Percentiles rank a stretch among this genome's conserved stretches.
Conservation (phyloP, 2,113 vertebrate species). For the Triplophysa siluroides region DNA sequence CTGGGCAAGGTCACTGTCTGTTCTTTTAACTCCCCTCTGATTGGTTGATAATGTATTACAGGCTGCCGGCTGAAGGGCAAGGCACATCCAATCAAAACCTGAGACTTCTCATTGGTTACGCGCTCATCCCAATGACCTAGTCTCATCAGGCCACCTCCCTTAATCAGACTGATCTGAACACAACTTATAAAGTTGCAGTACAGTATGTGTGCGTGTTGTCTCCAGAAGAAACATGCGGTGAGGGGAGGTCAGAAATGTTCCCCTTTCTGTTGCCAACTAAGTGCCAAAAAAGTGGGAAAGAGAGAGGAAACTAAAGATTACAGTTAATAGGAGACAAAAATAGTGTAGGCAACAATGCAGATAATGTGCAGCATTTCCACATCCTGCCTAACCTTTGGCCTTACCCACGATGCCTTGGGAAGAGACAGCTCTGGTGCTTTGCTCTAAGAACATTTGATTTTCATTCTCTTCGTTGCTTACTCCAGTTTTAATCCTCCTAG, state of each 20-base stretch:
- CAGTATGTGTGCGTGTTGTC: neutral
- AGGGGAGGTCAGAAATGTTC: neutral
- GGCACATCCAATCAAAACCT: neutral
- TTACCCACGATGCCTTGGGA: slow-evolving; percentile 26
- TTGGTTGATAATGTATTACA: slow-evolving; percentile 12
- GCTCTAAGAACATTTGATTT: neutral
- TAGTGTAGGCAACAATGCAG: slow-evolving; percentile 27
- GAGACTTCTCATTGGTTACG: slow-evolving; percentile 39
- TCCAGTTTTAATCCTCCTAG: too few relatives aligned
- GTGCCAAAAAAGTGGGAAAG: neutral
- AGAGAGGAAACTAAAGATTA: neutral
- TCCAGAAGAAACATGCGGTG: neutral
- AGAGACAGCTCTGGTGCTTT: slow-evolving; percentile 6
- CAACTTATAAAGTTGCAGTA: slow-evolving; percentile 37
- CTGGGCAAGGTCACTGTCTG: slow-evolving; percentile 42
- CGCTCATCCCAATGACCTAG: slow-evolving; percentile 56
- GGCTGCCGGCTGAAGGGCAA: neutral
- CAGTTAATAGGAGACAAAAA: slow-evolving; percentile 22
- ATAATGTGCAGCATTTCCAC: slow-evolving; percentile 38
- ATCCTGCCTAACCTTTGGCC: slow-evolving; percentile 41
- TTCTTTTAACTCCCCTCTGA: slow-evolving; percentile 27
- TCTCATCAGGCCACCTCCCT: slow-evolving; percentile 60
- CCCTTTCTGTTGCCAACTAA: neutral
- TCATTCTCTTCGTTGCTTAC: too few relatives aligned
- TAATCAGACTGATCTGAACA: slow-evolving; percentile 67